A percentile compares a stretch with the other conserved stretches of the same genome.
Conservation (phyloP, 2,888 invertebrate genomes). For the Baronia brevicornis region DNA sequence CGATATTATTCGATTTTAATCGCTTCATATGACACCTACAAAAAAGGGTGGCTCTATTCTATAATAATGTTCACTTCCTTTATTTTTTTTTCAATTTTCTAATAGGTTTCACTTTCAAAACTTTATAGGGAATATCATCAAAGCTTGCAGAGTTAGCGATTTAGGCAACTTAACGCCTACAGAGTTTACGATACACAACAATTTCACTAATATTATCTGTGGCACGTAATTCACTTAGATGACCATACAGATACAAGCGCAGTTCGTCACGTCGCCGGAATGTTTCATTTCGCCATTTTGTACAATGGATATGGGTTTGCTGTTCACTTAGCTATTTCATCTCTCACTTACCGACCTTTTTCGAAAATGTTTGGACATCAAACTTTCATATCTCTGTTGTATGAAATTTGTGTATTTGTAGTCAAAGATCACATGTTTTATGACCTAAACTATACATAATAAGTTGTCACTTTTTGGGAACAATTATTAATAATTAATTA, state of each 20-base stretch:
- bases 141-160: background rate
- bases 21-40: no score
- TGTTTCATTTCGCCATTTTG: constrained; percentile 6
- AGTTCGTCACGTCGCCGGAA: constrained; percentile 13
- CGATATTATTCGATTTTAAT: no score
- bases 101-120: no score
- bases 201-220: constrained; percentile 15
- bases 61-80: no score
- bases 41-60: no score
- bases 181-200: constrained; percentile 6
- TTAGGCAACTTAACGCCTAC: constrained; percentile 12
- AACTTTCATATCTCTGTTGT: no score
- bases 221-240: constrained; percentile 15
- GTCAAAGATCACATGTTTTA: no score
- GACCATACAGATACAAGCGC: constrained; percentile 9
- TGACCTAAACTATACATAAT: no score
- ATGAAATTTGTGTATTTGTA: no score
- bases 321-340: constrained; percentile 1
- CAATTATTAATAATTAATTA: no score
- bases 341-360: background rate
- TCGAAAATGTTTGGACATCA: background rate
- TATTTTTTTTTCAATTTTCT: no score
- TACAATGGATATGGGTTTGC: constrained; percentile 6
- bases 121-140: background rate
- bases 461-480: no score